phyloP scores from a whole-genome alignment of 2,797 vertebrate species.

The Phataginus tetradactyla region DNA sequence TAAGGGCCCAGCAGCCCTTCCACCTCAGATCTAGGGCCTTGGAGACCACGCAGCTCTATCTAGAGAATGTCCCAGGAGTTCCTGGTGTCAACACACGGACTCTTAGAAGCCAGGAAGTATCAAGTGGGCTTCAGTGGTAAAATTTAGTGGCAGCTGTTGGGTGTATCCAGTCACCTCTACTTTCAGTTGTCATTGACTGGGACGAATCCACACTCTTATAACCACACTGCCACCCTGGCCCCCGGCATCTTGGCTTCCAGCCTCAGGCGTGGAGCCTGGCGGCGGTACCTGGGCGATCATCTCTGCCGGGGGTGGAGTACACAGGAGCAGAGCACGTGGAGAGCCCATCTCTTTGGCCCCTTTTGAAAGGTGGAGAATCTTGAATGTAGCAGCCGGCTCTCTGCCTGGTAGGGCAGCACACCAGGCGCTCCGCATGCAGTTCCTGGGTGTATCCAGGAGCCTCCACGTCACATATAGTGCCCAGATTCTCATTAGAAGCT shows the following conservation, averaged over 20 bases:
- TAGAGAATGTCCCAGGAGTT: not conserved
- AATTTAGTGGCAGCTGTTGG: not conserved
- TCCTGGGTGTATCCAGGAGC: not conserved
- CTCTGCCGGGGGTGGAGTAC: not conserved
- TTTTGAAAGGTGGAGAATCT: not conserved
- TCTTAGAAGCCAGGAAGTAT: not conserved
- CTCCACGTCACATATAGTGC: not conserved
- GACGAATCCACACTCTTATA: not conserved
- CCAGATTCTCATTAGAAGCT: not conserved
- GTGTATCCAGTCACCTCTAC: not conserved
- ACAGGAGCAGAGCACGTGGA: fast-evolving
- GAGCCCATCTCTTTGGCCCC: fast-evolving
- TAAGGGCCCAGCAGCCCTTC: not conserved
- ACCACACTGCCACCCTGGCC: fast-evolving
- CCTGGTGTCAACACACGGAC: not conserved
- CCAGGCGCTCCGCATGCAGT: not conserved
- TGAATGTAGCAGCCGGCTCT: not conserved
- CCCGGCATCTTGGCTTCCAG: not conserved
- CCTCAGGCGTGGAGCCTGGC: not conserved
- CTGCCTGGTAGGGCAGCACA: not conserved
- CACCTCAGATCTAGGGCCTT: not conserved
- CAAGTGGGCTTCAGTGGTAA: not conserved
- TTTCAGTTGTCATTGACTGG: not conserved
- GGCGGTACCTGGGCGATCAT: not conserved
- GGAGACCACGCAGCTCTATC: not conserved